Base-by-base conservation (phyloP, 2,113 vertebrate species). In the Plestiodon gilberti region DNA sequence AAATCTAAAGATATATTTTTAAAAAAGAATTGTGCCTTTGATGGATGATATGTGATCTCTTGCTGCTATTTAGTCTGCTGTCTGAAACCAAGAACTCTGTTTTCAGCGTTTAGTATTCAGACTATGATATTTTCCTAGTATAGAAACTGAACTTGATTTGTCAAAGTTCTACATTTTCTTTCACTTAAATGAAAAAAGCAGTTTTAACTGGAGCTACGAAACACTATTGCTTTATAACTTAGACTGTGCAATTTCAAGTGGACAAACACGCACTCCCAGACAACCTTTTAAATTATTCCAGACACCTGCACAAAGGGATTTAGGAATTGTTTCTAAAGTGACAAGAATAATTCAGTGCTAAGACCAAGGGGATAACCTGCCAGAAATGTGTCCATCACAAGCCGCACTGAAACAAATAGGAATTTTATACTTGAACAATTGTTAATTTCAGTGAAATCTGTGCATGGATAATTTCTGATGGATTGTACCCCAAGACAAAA, bases 221-320 rank as follows among this genome's bases (percentile, higher is more conserved):
- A 91, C 91, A 94, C 91, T 86, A 93, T 84, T 91, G 77, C 85
- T 89, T 92, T 65, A 81, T 38, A 79, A 65, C 11, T 15, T 75
- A 43, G 55, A 17, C 17, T 52, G 74, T 17, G n/a, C 15, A 48
- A 48, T 48, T 48, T 48, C 43, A 78, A 43, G 6, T n/a, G 73
- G 61, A 82, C 2, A 87, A 38, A 43, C 43, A 59, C 91, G 28
- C 69, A 78, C 73, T 79, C 89, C 61, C 57, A 80, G 64, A 0
- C 5, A 73, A 55, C 88, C 14, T 0, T 61, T 84, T 82, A 69
- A 69, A 86, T 17, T 1, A 1, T 57, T 57, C 83, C 1, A 1
- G 10, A 59, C 55, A 73, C 6, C 65, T 5, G 89, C 61, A 43
- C 2, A 15, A 61, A 78, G 3, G 18, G 38, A 57, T 17, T 0